Evolutionary conservation across 2,888 invertebrate genomes (phyloP).

Genomic region (Oscheius myriophilus): DNA sequence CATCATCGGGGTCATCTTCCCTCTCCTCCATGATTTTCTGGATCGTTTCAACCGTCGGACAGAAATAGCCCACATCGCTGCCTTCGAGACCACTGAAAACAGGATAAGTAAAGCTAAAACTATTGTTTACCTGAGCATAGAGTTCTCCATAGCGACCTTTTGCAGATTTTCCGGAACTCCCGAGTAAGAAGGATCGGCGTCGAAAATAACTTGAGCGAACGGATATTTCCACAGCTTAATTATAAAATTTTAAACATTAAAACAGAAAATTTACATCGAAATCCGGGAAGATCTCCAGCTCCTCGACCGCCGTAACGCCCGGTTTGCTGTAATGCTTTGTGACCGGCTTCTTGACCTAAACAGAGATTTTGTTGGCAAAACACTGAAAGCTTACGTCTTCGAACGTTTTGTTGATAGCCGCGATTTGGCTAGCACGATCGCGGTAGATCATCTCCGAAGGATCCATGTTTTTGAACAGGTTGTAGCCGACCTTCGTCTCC

Average conservation of each 20-base stretch:
- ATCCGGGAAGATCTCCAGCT: slow-evolving; percentile 90
- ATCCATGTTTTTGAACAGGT: slow-evolving; percentile 85
- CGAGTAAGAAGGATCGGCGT: slow-evolving; percentile 93
- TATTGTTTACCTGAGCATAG: slow-evolving; percentile 36
- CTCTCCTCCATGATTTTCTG: slow-evolving; percentile 87
- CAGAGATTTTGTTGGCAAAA: neutral
- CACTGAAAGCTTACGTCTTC: slow-evolving; percentile 84
- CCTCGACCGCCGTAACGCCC: slow-evolving; percentile 88
- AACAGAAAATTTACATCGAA: slow-evolving; percentile 77
- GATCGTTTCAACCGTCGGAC: slow-evolving; percentile 91
- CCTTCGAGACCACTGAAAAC: slow-evolving; percentile 74
- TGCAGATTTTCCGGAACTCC: slow-evolving; percentile 73
- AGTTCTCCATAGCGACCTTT: slow-evolving; percentile 39
- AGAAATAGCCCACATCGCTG: slow-evolving; percentile 97
- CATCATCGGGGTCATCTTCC: slow-evolving; percentile 75
- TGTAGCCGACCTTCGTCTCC: slow-evolving; percentile 97
- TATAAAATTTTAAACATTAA: neutral
- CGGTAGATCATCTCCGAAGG: slow-evolving; percentile 84
- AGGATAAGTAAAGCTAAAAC: neutral
- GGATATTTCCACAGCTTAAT: slow-evolving; percentile 92
- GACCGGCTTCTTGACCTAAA: slow-evolving; percentile 74
- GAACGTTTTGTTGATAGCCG: slow-evolving; percentile 96
- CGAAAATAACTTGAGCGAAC: slow-evolving; percentile 95
- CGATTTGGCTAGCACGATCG: slow-evolving; percentile 95
- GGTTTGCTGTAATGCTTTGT: slow-evolving; percentile 93